These are phyloP conservation scores for Heliconius melpomene DNA, from an alignment of 1,140 invertebrate genomes.

Conservation along the genomic window DNA sequence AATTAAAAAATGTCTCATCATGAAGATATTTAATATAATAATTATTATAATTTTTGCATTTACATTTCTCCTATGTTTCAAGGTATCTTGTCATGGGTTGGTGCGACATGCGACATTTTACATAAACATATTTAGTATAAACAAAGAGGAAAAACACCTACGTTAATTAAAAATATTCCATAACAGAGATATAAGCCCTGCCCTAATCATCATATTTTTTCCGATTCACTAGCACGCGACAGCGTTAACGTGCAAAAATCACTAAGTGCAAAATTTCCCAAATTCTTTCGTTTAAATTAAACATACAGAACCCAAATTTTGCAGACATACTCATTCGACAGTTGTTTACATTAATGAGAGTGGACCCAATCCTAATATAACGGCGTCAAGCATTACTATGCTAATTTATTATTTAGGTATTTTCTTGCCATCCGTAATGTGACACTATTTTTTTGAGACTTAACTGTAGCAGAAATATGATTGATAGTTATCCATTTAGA, in stretches of 20 bases:
- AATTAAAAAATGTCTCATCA: too few species aligned
- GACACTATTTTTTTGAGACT: conserved; percentile 76
- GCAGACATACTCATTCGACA: not conserved
- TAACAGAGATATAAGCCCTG: too few species aligned
- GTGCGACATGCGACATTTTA: too few species aligned
- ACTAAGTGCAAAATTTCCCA: not conserved
- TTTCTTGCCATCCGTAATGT: conserved; percentile 74
- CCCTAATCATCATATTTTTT: too few species aligned
- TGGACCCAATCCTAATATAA: conserved; percentile 72
- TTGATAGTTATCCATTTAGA: conserved; percentile 59
- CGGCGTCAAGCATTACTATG: conserved; percentile 74
- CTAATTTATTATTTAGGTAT: conserved; percentile 79
- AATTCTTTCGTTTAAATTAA: not conserved
- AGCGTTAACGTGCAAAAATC: not conserved
- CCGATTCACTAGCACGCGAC: not conserved
- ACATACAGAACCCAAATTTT: conserved; percentile 34
- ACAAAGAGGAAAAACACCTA: too few species aligned
- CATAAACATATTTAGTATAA: too few species aligned
- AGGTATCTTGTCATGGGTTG: too few species aligned
- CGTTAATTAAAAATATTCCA: too few species aligned
- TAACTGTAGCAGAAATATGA: conserved; percentile 78
- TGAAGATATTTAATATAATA: too few species aligned
- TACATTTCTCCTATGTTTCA: too few species aligned
- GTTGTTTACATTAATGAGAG: conserved; percentile 70
- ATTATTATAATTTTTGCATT: too few species aligned